phyloP scores from a whole-genome alignment of 1,140 invertebrate species.

The Zaprionus ornatus region DNA sequence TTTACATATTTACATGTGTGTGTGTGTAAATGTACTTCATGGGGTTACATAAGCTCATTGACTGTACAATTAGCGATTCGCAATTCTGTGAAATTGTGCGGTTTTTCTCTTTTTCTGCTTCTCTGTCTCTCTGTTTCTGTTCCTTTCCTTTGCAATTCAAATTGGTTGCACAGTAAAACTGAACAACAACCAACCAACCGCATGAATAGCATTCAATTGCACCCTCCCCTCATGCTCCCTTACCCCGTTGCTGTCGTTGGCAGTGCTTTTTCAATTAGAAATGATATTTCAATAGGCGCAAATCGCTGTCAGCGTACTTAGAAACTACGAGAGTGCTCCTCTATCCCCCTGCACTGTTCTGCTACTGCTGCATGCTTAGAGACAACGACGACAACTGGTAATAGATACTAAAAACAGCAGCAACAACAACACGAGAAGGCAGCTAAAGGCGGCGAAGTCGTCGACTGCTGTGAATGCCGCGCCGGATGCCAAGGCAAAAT shows the following conservation, averaged over 20 bases:
- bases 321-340: conserved; percentile 4
- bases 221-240: neutral
- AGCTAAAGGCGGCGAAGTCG: conserved; percentile 37
- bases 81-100: conserved; percentile 33
- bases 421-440: conserved; percentile 37
- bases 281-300: conserved; percentile 63
- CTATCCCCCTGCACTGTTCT: conserved; percentile 6
- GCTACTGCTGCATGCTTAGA: conserved; percentile 33
- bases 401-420: conserved; percentile 60
- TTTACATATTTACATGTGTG: conserved; percentile 4
- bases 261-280: conserved; percentile 66
- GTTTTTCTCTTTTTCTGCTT: conserved; percentile 14
- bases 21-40: conserved; percentile 23
- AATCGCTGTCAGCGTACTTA: conserved; percentile 32
- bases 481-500: conserved; percentile 80
- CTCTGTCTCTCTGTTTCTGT: conserved; percentile 16
- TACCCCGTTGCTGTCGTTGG: conserved; percentile 3
- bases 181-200: conserved; percentile 10
- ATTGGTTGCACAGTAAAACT: conserved; percentile 45
- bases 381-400: conserved; percentile 45
- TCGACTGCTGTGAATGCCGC: conserved; percentile 59
- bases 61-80: conserved; percentile 46
- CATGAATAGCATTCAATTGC: conserved; percentile 43
- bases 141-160: conserved; percentile 44
- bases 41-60: conserved; percentile 66